Evolutionary conservation across 2,113 vertebrate genomes (phyloP).

Genomic region (Perca fluviatilis): DNA sequence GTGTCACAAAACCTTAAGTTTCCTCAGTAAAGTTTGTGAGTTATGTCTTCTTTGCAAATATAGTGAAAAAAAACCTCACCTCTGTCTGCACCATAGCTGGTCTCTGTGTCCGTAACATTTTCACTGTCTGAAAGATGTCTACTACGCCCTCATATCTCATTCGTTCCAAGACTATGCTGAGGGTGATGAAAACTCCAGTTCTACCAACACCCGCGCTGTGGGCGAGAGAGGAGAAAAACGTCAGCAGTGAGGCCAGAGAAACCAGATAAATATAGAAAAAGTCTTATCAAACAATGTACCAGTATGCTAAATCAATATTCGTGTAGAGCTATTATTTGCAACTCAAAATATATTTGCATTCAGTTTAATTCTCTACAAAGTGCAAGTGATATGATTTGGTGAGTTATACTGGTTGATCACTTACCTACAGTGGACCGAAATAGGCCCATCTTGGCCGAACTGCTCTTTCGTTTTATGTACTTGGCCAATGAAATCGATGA

Average conservation of each 20-base stretch:
- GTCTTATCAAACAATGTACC: not conserved
- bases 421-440: constrained; percentile 99
- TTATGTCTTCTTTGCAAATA: not conserved
- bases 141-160: constrained; percentile 99
- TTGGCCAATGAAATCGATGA: constrained; percentile 99
- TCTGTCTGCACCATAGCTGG: constrained; percentile 99
- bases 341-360: not conserved
- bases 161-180: constrained; percentile 98
- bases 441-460: constrained; percentile 99
- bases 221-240: constrained; percentile 32
- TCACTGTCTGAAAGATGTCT: constrained; percentile 99
- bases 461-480: constrained; percentile 99
- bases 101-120: constrained; percentile 98
- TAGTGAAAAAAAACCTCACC: constrained; percentile 83
- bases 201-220: constrained; percentile 96
- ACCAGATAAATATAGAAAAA: not conserved
- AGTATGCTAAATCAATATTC: not conserved
- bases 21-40: not conserved
- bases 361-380: not conserved
- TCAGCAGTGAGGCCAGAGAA: not conserved
- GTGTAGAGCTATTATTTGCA: not conserved
- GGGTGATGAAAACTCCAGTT: constrained; percentile 99
- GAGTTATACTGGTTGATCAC: constrained; percentile 28
- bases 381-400: not conserved
- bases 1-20: not conserved